These are phyloP conservation scores for Anas acuta DNA, from an alignment of 2,797 vertebrate genomes.

Conservation along the genomic window DNA sequence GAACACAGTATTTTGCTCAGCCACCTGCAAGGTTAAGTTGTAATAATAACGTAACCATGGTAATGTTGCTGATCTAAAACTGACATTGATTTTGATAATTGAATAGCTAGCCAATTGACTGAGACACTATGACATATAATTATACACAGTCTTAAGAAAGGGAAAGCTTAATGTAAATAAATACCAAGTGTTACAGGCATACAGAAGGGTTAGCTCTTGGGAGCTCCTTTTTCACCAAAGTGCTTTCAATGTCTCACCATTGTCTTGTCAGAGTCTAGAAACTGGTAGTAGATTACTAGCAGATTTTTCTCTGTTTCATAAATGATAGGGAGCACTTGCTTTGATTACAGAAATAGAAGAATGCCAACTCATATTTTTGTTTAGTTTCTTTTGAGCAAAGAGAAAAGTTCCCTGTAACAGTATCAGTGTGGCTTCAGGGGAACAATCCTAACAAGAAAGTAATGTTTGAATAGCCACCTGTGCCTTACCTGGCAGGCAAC, in stretches of 20 bases:
- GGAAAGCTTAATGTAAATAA: neutral
- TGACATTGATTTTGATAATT: neutral
- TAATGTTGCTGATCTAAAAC: neutral
- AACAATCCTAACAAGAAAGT: neutral
- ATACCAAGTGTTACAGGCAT: neutral
- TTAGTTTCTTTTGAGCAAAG: neutral
- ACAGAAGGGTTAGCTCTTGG: neutral
- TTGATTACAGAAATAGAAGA: neutral
- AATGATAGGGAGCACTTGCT: neutral
- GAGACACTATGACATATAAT: neutral
- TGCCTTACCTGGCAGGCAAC: neutral
- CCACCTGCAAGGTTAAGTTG: neutral
- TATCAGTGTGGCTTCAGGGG: neutral
- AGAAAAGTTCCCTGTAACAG: neutral
- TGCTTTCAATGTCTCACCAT: neutral
- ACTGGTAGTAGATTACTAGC: neutral
- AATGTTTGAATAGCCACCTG: neutral
- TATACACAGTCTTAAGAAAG: neutral
- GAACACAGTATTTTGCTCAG: neutral
- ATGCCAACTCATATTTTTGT: neutral
- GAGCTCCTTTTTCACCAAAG: neutral
- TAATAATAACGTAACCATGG: neutral
- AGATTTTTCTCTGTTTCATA: neutral
- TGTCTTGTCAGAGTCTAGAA: neutral
- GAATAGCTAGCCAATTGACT: neutral